phyloP scores from a whole-genome alignment of 2,113 vertebrate genomes.

The Lepus americanus region DNA sequence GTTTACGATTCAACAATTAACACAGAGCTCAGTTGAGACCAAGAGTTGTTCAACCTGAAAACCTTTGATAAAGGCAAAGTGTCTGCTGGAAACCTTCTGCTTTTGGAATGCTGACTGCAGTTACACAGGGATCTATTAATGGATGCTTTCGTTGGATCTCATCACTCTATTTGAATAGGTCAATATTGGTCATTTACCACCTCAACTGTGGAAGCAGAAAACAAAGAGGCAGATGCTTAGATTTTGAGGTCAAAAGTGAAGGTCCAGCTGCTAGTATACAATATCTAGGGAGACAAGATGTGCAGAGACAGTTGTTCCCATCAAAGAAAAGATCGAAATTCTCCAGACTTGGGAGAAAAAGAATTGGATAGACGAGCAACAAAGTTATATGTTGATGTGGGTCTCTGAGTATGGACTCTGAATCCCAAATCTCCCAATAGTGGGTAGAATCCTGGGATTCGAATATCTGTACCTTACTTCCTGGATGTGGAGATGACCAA shows the following conservation, averaged over 20 bases:
- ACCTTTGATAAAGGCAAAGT: neutral
- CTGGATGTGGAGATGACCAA: neutral
- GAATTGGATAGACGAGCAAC: neutral
- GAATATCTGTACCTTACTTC: neutral
- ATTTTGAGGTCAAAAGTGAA: slow-evolving; percentile 18
- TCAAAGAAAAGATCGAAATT: neutral
- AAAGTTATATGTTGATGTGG: neutral
- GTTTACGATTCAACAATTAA: slow-evolving; percentile 1
- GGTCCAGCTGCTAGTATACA: neutral
- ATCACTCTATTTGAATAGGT: neutral
- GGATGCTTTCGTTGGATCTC: neutral
- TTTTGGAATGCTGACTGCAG: neutral
- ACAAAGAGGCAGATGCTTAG: neutral
- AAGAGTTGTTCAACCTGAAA: slow-evolving; percentile 20
- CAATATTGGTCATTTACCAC: neutral
- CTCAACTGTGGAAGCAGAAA: neutral
- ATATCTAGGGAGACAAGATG: neutral
- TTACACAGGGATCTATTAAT: neutral
- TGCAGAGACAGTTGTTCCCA: neutral
- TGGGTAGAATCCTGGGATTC: neutral
- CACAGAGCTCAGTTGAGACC: neutral
- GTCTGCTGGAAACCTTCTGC: neutral
- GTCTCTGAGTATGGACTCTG: neutral
- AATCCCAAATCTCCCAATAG: neutral
- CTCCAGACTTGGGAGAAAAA: neutral